Conservation (phyloP, 2,888 invertebrate genomes). For the Galeruca laticollis region DNA sequence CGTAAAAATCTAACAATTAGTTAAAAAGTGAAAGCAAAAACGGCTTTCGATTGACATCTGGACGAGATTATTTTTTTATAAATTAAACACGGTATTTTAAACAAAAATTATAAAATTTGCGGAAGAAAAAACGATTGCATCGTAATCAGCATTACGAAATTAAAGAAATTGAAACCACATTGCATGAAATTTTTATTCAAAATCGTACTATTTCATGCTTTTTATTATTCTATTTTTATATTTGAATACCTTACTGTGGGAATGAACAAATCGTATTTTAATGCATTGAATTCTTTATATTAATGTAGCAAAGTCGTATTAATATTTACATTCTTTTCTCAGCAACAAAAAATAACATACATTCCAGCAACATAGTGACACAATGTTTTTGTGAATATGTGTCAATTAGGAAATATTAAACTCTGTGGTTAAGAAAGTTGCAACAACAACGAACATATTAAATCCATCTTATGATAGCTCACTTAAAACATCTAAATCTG, state of each 20-base stretch:
- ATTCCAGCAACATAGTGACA: too few relatives aligned
- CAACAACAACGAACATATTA: too few relatives aligned
- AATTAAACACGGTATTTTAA: slow-evolving; percentile 1
- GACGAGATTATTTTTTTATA: neutral
- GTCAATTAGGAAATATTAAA: too few relatives aligned
- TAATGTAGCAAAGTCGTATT: too few relatives aligned
- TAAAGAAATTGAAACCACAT: slow-evolving; percentile 26
- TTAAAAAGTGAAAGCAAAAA: slow-evolving; percentile 1
- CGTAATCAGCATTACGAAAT: slow-evolving; percentile 26
- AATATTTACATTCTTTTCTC: too few relatives aligned
- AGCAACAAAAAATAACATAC: too few relatives aligned
- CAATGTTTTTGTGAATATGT: too few relatives aligned
- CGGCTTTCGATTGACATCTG: neutral
- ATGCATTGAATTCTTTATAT: neutral
- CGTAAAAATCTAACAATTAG: neutral
- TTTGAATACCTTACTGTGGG: neutral
- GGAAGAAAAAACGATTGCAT: slow-evolving; percentile 22
- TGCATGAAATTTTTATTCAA: slow-evolving; percentile 33
- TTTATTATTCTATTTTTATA: slow-evolving; percentile 1
- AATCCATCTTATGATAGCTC: too few relatives aligned
- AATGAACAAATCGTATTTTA: neutral
- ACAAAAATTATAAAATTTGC: slow-evolving; percentile 12
- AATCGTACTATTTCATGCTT: slow-evolving; percentile 30
- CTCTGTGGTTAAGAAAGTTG: too few relatives aligned
- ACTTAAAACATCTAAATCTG: too few relatives aligned